Percentiles rank a stretch among this genome's conserved stretches.
These are phyloP conservation scores for Tortricodes alternella DNA, from an alignment of 2,888 invertebrate species.

Conservation along the genomic window DNA sequence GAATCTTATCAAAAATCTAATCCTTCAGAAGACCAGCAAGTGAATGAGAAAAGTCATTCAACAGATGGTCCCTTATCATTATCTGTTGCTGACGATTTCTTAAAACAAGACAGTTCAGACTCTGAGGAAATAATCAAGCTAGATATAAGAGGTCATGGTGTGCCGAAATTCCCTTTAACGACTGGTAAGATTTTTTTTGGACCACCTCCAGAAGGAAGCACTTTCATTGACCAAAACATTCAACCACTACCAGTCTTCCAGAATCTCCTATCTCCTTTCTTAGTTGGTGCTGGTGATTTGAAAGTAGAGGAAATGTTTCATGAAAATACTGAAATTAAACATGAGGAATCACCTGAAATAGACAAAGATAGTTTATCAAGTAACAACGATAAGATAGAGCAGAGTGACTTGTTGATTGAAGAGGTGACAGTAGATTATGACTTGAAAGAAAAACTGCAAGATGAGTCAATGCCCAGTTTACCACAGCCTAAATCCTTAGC, in stretches of 20 bases:
- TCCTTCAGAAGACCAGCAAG: conserved; percentile 41
- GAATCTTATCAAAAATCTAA: conserved; percentile 50
- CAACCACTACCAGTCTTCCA: conserved; percentile 63
- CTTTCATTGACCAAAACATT: conserved; percentile 52
- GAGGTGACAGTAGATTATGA: conserved; percentile 66
- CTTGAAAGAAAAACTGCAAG: conserved; percentile 46
- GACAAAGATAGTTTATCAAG: conserved; percentile 52
- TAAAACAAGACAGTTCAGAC: conserved; percentile 54
- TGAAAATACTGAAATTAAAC: conserved; percentile 40
- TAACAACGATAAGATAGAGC: conserved; percentile 55
- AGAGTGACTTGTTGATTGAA: conserved; percentile 66
- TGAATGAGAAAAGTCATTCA: conserved; percentile 43
- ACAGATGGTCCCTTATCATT: conserved; percentile 31
- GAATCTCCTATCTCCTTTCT: conserved; percentile 66
- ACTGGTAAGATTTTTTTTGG: conserved; percentile 73
- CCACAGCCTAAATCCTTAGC: conserved; percentile 63
- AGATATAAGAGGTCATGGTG: conserved; percentile 73
- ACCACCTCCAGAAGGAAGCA: conserved; percentile 68
- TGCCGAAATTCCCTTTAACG: conserved; percentile 60
- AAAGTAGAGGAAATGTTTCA: conserved; percentile 60
- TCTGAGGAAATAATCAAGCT: conserved; percentile 78
- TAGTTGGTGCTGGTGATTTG: conserved; percentile 59
- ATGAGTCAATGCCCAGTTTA: conserved; percentile 43
- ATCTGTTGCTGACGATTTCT: conserved; percentile 41
- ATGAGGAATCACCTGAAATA: conserved; percentile 45